phyloP scores from a whole-genome alignment of 2,888 invertebrate species.

The Agrotis exclamationis region DNA sequence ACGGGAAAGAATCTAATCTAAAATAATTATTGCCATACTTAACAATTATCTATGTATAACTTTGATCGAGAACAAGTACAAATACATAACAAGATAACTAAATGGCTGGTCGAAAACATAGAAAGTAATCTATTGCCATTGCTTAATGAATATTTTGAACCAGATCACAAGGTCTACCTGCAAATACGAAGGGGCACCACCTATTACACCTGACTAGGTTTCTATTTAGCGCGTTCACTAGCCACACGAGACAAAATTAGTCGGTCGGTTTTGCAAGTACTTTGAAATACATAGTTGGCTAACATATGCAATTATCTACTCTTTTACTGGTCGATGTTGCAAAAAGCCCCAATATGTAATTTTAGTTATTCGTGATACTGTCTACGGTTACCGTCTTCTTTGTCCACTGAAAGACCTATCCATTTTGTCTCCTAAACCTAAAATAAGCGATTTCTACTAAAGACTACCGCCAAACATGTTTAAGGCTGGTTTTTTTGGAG shows the following conservation, averaged over 20 bases:
- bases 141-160: conserved; percentile 3
- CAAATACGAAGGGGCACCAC: neutral
- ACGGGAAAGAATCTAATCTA: too few relatives aligned
- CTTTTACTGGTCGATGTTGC: neutral
- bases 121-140: conserved; percentile 3
- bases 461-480: neutral
- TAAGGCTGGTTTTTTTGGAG: neutral
- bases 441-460: too few relatives aligned
- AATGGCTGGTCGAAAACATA: conserved; percentile 5
- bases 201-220: neutral
- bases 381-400: neutral
- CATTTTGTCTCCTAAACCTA: neutral
- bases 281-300: neutral
- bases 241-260: conserved; percentile 8
- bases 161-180: neutral
- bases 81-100: neutral
- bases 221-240: neutral
- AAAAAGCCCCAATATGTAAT: conserved; percentile 5
- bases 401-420: neutral
- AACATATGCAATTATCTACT: conserved; percentile 3
- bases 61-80: too few relatives aligned
- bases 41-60: neutral
- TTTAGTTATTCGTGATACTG: neutral
- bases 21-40: neutral
- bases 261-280: conserved; percentile 4